Conservation (phyloP, 2,113 vertebrate genomes). For the Gadus macrocephalus region DNA sequence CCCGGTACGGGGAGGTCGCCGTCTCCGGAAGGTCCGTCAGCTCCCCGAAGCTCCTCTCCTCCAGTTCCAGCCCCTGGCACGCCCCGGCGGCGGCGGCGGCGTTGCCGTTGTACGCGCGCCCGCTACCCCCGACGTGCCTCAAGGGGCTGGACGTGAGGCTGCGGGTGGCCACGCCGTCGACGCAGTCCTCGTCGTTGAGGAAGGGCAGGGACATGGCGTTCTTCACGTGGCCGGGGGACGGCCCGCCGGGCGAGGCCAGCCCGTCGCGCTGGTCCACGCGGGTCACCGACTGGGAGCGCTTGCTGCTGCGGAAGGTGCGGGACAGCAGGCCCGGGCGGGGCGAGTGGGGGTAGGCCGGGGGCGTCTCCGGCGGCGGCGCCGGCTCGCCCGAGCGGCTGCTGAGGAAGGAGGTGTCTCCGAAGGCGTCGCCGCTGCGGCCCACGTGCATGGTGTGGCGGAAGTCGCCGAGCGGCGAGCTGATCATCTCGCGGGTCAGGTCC, state of each 20-base stretch:
- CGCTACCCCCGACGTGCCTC: constrained; percentile 60
- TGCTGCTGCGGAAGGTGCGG: constrained; percentile 92
- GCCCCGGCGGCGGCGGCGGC: constrained; percentile 57
- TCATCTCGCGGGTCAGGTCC: constrained; percentile 96
- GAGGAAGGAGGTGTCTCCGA: constrained; percentile 97
- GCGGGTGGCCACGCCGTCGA: constrained; percentile 66
- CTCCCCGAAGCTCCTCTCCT: constrained; percentile 86
- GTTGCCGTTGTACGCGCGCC: constrained; percentile 46
- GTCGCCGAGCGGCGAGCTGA: constrained; percentile 93
- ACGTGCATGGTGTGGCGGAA: constrained; percentile 99
- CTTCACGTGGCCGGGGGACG: constrained; percentile 89
- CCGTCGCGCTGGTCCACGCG: constrained; percentile 75
- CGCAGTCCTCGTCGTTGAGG: constrained; percentile 80
- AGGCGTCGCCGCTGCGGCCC: constrained; percentile 90
- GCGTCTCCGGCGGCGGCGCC: constrained; percentile 45
- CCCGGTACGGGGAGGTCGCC: constrained; percentile 60
- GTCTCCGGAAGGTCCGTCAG: constrained; percentile 82
- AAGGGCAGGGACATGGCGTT: constrained; percentile 94
- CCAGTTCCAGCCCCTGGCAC: constrained; percentile 67
- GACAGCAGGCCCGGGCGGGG: constrained; percentile 84
- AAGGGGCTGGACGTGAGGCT: constrained; percentile 88
- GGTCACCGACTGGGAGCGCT: constrained; percentile 91
- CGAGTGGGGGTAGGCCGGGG: constrained; percentile 62
- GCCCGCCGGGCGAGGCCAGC: constrained; percentile 75
- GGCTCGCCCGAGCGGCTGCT: constrained; percentile 84